Evolutionary conservation across 1,140 invertebrate species (phyloP), one percentile per base, ranked within the genome.

Genomic region (Cydia fagiglandana): DNA sequence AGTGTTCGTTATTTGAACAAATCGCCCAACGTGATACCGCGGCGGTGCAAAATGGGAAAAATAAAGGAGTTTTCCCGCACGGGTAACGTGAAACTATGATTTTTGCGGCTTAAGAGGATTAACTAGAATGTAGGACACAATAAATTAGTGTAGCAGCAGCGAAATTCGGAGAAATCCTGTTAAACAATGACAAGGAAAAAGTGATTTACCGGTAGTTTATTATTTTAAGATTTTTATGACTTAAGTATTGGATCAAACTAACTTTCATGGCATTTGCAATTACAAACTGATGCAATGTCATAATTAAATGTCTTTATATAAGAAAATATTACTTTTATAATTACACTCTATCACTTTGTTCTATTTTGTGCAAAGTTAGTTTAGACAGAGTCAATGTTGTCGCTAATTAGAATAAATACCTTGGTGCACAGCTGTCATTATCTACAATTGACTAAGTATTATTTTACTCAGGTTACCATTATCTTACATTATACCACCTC

Each of bases 381-480:
- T 34, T 47, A 47, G 45, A 12, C 50, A n/a, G 0, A 53, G n/a
- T 17, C 4, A 13, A 53, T 24, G 1, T 24, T 20, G 10, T 61
- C 20, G 20, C 20, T 10, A 20, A 20, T 20, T 24, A 61, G 12
- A 45, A 47, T 61, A 61, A 45, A 47, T 61, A 61, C 56, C 20
- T 61, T 12, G 45, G 2, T 38, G 13, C 64, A 38, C 66, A 41
- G 7, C 66, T 38, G 66, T 70, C n/a, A 45, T 70, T 70, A 70
- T 70, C 34, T 41, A 4, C 34, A 70, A 70, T 61, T 2, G 10
- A 70, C 66, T 17, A 38, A 70, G 66, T 20, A 15, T 68, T 64
- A 68, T 68, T 68, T 70, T 70, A 38, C 66, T 70, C 45, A 38
- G 34, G 66, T 70, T 70, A 30, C 34, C 66, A 70, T 68, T 70